Percentiles rank a stretch among this genome's conserved stretches.
Conservation (phyloP, 2,113 vertebrate species). For the Percopsis transmontana region DNA sequence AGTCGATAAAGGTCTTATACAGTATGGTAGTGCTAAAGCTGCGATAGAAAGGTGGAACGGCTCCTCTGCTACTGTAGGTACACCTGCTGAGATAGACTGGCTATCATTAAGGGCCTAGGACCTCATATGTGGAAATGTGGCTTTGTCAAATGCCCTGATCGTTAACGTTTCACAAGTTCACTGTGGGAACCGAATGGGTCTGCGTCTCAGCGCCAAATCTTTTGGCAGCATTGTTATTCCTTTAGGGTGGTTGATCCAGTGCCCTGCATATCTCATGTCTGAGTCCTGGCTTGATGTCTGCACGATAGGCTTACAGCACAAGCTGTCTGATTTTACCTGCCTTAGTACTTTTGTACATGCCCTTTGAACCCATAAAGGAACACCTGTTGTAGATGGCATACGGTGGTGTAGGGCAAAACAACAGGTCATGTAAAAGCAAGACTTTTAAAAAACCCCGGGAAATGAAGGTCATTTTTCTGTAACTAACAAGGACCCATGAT, state of each 20-base stretch:
- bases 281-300: constrained; percentile 31
- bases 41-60: not conserved
- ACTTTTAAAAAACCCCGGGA: not conserved
- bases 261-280: constrained; percentile 30
- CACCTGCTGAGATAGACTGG: not conserved
- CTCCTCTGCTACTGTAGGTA: not conserved
- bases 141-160: constrained; percentile 21
- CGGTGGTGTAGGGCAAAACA: constrained; percentile 17
- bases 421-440: constrained; percentile 25
- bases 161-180: constrained; percentile 16
- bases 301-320: constrained; percentile 9
- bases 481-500: not conserved
- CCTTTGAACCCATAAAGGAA: constrained; percentile 30
- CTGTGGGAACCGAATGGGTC: not conserved
- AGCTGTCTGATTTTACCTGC: constrained; percentile 42
- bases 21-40: not conserved
- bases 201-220: constrained; percentile 6
- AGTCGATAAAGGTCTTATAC: not conserved
- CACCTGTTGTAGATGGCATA: constrained; percentile 50
- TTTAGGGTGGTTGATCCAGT: constrained; percentile 39
- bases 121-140: constrained; percentile 1
- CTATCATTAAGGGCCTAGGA: constrained; percentile 7
- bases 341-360: constrained; percentile 34
- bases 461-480: constrained; percentile 15
- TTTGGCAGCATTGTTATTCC: constrained; percentile 38